Evolutionary conservation across 1,140 invertebrate genomes (phyloP).

Genomic region (Drosophila insularis): DNA sequence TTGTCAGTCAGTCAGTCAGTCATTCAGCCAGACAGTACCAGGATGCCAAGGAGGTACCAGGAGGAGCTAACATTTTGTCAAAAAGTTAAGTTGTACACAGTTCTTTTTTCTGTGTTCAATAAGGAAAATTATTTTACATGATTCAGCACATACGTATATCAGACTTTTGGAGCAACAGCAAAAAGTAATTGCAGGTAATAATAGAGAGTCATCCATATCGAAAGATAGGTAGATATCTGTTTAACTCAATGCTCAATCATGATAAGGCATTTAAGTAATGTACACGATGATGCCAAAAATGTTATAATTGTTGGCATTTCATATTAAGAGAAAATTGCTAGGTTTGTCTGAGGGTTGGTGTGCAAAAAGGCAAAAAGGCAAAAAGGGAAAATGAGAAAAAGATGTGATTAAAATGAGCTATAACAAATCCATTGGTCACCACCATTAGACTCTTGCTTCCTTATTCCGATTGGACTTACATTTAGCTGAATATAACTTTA

Average conservation of each 20-base stretch:
- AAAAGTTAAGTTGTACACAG: slow-evolving; percentile 57
- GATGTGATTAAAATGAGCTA: no score
- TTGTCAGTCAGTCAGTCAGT: neutral
- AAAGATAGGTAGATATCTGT: slow-evolving; percentile 11
- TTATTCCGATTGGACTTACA: no score
- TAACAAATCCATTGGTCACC: no score
- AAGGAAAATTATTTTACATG: slow-evolving; percentile 57
- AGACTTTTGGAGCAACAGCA: neutral
- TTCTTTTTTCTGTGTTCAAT: slow-evolving; percentile 45
- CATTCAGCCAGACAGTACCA: slow-evolving; percentile 5
- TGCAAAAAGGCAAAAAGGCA: neutral
- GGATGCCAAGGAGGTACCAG: neutral
- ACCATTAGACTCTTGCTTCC: no score
- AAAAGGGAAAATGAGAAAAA: neutral
- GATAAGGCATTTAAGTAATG: slow-evolving; percentile 17
- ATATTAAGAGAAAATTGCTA: neutral
- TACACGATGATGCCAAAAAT: slow-evolving; percentile 6
- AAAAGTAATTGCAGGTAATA: slow-evolving; percentile 51
- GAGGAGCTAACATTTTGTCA: slow-evolving; percentile 37
- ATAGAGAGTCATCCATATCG: neutral
- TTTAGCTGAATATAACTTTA: no score
- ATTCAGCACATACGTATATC: slow-evolving; percentile 37
- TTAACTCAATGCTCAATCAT: slow-evolving; percentile 14
- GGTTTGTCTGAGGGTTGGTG: neutral
- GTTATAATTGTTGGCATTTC: slow-evolving; percentile 9